A percentile compares a stretch with the other conserved stretches of the same genome.
phyloP scores from a whole-genome alignment of 2,113 vertebrate genomes.

The Pitta sordida region DNA sequence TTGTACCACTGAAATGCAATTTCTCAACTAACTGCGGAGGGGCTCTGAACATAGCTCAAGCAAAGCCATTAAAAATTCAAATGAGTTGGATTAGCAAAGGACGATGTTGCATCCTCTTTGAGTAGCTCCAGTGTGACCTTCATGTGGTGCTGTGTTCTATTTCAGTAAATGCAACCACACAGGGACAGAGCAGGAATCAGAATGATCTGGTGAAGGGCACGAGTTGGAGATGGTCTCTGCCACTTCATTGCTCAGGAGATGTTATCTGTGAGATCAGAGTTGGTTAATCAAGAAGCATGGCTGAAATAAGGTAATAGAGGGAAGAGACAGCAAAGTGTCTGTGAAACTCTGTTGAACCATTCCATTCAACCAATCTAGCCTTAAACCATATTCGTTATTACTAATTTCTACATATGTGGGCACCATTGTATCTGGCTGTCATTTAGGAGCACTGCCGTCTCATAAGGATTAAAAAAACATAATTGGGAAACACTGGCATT shows the following conservation, averaged over 20 bases:
- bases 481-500: not conserved
- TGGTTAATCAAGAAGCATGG: not conserved
- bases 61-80: conserved; percentile 59
- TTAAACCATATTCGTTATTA: not conserved
- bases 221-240: not conserved
- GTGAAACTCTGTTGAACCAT: not conserved
- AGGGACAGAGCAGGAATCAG: not conserved
- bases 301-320: not conserved
- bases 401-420: not conserved
- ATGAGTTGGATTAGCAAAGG: conserved; percentile 55
- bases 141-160: conserved; percentile 5
- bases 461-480: not conserved
- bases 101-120: conserved; percentile 7
- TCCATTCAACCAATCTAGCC: not conserved
- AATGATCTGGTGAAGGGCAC: not conserved
- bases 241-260: not conserved
- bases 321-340: not conserved
- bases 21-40: not conserved
- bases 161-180: not conserved
- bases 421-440: not conserved
- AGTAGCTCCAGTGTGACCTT: conserved; percentile 39
- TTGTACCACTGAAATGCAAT: fast-evolving
- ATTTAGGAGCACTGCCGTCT: not conserved
- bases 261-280: not conserved
- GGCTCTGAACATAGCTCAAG: not conserved